Conservation (phyloP, 2,113 vertebrate species). For the Cichladusa arquata region DNA sequence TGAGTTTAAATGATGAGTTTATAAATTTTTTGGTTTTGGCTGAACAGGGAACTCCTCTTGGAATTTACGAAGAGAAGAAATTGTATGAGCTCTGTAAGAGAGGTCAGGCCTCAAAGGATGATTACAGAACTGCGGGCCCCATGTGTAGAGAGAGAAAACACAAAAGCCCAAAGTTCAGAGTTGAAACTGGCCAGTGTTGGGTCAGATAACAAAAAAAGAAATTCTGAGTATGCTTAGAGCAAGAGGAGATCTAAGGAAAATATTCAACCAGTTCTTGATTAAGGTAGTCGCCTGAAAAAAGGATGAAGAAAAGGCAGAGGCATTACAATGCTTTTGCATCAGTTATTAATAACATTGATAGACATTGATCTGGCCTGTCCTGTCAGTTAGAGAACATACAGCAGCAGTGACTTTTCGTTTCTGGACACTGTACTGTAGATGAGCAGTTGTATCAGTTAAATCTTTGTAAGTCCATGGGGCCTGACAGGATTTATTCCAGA, state of each 20-base stretch:
- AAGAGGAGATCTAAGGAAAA: background rate
- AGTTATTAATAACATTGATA: background rate
- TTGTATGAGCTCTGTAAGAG: background rate
- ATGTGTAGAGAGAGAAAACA: background rate
- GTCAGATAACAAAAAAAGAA: background rate
- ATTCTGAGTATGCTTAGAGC: background rate
- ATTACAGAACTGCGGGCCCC: background rate
- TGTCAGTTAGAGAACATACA: background rate
- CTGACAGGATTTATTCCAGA: background rate
- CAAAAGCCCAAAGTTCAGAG: background rate
- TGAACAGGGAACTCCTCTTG: background rate
- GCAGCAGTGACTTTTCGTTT: background rate
- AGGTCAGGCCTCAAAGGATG: background rate
- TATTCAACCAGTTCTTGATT: background rate
- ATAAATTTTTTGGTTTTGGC: background rate
- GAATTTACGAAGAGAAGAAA: background rate
- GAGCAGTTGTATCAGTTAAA: background rate
- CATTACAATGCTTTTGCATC: background rate
- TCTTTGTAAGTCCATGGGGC: fast-evolving
- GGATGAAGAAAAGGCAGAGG: background rate
- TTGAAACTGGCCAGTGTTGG: background rate
- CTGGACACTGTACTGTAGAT: background rate
- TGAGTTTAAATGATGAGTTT: background rate
- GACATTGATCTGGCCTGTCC: background rate
- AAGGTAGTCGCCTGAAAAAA: background rate